These are phyloP conservation scores for Agonopterix subpropinquella DNA, from an alignment of 2,888 invertebrate genomes.

Conservation along the genomic window DNA sequence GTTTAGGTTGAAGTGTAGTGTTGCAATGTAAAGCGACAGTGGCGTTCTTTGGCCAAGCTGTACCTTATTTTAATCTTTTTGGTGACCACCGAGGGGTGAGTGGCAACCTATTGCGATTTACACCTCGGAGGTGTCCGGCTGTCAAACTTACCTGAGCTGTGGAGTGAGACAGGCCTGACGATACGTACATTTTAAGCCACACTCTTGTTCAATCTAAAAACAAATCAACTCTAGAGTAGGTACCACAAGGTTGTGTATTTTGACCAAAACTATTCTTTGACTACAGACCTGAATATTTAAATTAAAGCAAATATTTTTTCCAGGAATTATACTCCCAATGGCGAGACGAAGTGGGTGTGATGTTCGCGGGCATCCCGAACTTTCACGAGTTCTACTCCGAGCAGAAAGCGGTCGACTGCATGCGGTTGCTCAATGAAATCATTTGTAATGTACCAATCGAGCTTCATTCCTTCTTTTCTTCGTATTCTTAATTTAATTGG, in stretches of 20 bases:
- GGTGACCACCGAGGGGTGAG: too few relatives aligned
- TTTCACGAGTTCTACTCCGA: conserved; percentile 99
- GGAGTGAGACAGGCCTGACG: too few relatives aligned
- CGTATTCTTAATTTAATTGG: background rate
- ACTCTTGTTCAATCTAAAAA: background rate
- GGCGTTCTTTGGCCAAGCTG: too few relatives aligned
- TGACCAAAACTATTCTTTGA: too few relatives aligned
- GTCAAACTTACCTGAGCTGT: too few relatives aligned
- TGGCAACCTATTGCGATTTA: too few relatives aligned
- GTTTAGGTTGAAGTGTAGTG: too few relatives aligned
- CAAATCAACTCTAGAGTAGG: background rate
- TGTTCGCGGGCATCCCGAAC: conserved; percentile 98
- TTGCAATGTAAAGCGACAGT: too few relatives aligned
- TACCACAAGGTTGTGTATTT: too few relatives aligned
- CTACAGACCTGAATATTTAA: background rate
- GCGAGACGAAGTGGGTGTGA: conserved; percentile 91
- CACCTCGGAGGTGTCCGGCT: too few relatives aligned
- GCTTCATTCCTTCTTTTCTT: conserved; percentile 4
- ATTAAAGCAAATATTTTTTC: background rate
- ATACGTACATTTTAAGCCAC: background rate
- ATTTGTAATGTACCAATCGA: conserved; percentile 82
- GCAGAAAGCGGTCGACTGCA: conserved; percentile 98
- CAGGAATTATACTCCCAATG: conserved; percentile 89
- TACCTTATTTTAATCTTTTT: too few relatives aligned
- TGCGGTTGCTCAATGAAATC: conserved; percentile 97